phyloP scores from a whole-genome alignment of 1,140 invertebrate species.

The Drosophila repletoides region DNA sequence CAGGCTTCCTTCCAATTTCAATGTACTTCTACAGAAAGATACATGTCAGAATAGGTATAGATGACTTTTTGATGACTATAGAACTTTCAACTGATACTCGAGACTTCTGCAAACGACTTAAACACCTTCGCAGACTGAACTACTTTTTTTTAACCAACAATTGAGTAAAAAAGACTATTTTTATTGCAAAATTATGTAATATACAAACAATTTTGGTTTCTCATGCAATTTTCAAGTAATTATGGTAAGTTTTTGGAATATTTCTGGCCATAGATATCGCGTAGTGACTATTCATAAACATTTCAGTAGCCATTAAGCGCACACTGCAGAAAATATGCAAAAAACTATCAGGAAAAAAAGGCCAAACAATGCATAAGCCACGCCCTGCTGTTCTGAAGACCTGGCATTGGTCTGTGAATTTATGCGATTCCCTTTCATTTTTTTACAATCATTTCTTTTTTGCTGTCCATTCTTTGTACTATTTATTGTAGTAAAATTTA shows the following conservation, averaged over 20 bases:
- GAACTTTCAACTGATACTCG: too few relatives aligned
- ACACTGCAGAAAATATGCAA: constrained; percentile 27
- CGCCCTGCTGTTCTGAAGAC: not conserved
- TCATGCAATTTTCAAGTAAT: constrained; percentile 4
- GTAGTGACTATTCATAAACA: constrained; percentile 3
- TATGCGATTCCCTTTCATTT: constrained; percentile 35
- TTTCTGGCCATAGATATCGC: constrained; percentile 10
- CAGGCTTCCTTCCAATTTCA: too few relatives aligned
- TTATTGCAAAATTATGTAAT: not conserved
- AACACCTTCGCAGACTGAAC: too few relatives aligned
- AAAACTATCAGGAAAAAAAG: constrained; percentile 15
- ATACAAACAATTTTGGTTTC: too few relatives aligned
- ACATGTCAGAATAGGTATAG: too few relatives aligned
- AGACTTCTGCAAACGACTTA: too few relatives aligned
- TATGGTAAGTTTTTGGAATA: constrained; percentile 14
- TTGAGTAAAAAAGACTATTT: too few relatives aligned
- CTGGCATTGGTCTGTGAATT: constrained; percentile 8
- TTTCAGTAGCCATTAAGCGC: constrained; percentile 18
- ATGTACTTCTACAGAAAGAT: too few relatives aligned
- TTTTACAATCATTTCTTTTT: constrained; percentile 24
- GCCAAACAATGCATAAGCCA: constrained; percentile 30
- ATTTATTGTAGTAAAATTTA: constrained; percentile 36
- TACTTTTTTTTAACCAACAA: too few relatives aligned
- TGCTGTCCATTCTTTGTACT: constrained; percentile 23
- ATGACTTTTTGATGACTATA: too few relatives aligned